Conservation (phyloP, 1,140 invertebrate genomes). For the Schmidtea mediterranea region DNA sequence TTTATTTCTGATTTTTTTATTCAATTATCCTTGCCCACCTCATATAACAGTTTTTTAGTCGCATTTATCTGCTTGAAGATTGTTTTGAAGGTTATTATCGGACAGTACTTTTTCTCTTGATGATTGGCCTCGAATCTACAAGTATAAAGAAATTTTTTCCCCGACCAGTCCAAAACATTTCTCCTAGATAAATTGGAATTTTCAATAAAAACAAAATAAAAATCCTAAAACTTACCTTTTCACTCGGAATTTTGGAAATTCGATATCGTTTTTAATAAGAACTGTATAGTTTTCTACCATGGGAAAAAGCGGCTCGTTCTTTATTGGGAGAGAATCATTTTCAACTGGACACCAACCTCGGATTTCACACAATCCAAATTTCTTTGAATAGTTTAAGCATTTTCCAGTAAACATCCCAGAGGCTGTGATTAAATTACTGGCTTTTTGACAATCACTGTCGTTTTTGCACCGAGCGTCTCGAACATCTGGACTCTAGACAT, state of each 20-base stretch:
- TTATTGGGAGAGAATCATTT: conserved; percentile 13
- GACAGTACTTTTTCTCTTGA: conserved; percentile 24
- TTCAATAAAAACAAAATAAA: background rate
- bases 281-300: conserved; percentile 30
- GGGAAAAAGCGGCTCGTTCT: conserved; percentile 18
- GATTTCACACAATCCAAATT: conserved; percentile 26
- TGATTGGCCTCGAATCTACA: conserved; percentile 24
- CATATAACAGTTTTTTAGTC: conserved; percentile 11
- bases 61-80: conserved; percentile 22
- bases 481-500: background rate
- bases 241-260: conserved; percentile 28
- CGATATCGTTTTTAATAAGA: conserved; percentile 32
- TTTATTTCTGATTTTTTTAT: no score
- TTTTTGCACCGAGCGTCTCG: conserved; percentile 11
- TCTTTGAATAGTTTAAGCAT: conserved; percentile 17
- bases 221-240: conserved; percentile 15
- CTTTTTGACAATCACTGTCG: conserved; percentile 8
- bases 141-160: conserved; percentile 18
- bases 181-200: conserved; percentile 16
- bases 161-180: conserved; percentile 26
- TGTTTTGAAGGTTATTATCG: conserved; percentile 28
- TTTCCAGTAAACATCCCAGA: conserved; percentile 24
- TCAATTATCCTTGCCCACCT: no score
- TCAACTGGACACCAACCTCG: conserved; percentile 32
- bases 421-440: no score